phyloP scores from a whole-genome alignment of 2,797 vertebrate genomes.

The Gymnoscopelus microlampas region DNA sequence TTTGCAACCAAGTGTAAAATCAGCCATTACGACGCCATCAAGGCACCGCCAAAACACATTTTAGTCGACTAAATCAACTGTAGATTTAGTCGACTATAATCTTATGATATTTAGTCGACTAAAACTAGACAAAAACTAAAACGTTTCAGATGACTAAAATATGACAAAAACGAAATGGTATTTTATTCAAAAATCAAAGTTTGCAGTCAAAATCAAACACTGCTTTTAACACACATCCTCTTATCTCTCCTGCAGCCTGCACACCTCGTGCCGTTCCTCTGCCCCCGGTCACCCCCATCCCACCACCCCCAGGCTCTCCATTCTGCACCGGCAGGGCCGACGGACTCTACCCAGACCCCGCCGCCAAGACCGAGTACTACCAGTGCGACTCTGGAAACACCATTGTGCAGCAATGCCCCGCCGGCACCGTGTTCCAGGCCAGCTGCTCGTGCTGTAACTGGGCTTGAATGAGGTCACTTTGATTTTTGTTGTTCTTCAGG shows the following conservation, averaged over 20 bases:
- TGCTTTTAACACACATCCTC: neutral
- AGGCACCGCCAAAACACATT: too few species aligned
- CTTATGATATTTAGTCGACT: too few species aligned
- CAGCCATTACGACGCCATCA: too few species aligned
- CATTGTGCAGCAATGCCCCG: conserved; percentile 59
- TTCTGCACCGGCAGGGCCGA: conserved; percentile 81
- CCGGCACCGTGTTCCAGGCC: conserved; percentile 72
- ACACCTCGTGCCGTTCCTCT: conserved; percentile 17
- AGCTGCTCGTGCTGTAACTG: conserved; percentile 83
- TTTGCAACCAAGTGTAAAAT: too few species aligned
- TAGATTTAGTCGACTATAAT: too few species aligned
- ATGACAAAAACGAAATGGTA: neutral
- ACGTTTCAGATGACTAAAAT: too few species aligned
- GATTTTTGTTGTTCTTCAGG: conserved; percentile 8
- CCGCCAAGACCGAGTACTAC: conserved; percentile 76
- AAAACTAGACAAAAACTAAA: too few species aligned
- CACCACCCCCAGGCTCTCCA: conserved; percentile 43
- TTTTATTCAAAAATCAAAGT: too few species aligned
- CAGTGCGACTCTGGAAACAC: conserved; percentile 64
- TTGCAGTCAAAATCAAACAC: too few species aligned
- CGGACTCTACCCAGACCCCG: conserved; percentile 74
- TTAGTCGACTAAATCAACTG: too few species aligned
- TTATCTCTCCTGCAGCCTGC: conserved; percentile 47
- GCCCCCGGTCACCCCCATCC: conserved; percentile 44
- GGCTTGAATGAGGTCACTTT: conserved; percentile 53